Evolutionary conservation across 2,797 vertebrate species (phyloP).

Genomic region (Siniperca undulata): DNA sequence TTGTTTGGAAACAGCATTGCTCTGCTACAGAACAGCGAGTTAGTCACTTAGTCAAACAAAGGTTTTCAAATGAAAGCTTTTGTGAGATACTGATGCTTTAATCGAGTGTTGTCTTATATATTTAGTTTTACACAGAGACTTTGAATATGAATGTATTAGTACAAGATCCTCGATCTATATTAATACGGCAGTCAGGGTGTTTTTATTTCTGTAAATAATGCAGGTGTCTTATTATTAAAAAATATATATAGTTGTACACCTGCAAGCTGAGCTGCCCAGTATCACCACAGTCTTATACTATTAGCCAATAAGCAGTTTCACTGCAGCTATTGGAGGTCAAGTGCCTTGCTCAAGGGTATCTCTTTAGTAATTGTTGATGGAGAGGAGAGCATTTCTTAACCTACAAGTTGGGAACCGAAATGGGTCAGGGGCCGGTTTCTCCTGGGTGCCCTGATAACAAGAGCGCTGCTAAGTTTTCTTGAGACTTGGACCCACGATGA

Average conservation of each 20-base stretch:
- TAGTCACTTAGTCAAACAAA: slow-evolving; percentile 44
- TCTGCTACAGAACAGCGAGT: slow-evolving; percentile 26
- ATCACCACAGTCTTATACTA: not conserved
- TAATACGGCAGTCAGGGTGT: not conserved
- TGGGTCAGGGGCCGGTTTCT: slow-evolving; percentile 48
- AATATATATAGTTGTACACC: not conserved
- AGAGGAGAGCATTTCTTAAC: slow-evolving; percentile 46
- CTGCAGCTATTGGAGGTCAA: slow-evolving; percentile 51
- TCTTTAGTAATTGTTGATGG: slow-evolving; percentile 50
- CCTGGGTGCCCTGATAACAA: slow-evolving; percentile 30
- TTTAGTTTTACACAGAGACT: slow-evolving; percentile 25
- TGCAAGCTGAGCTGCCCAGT: not conserved
- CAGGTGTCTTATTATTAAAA: not conserved
- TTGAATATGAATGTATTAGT: slow-evolving; percentile 12
- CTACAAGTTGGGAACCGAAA: slow-evolving; percentile 54
- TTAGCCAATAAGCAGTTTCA: slow-evolving; percentile 19
- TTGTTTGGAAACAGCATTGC: slow-evolving; percentile 50
- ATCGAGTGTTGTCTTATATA: not conserved
- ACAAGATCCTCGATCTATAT: slow-evolving; percentile 5
- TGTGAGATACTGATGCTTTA: slow-evolving; percentile 9
- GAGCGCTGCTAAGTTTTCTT: slow-evolving; percentile 50
- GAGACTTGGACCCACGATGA: slow-evolving; percentile 40
- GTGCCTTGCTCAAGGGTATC: slow-evolving; percentile 62
- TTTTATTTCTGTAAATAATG: slow-evolving; percentile 2
- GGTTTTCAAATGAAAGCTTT: slow-evolving; percentile 21